phyloP scores from a whole-genome alignment of 2,888 invertebrate species.

The Apamea crenata region DNA sequence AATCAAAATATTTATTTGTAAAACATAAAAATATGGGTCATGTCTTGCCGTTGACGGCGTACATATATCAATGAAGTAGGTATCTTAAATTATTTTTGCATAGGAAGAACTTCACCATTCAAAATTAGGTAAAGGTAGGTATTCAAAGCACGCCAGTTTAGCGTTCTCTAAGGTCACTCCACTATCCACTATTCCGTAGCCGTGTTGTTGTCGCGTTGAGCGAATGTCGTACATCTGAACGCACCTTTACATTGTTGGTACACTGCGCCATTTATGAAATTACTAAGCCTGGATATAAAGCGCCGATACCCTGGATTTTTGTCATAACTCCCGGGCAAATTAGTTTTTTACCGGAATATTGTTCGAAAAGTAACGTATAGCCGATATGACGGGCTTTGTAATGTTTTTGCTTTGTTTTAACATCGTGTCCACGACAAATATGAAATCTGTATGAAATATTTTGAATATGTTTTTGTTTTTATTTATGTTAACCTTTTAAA shows the following conservation, averaged over 20 bases:
- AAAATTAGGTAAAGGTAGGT: too few species aligned
- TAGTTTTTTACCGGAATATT: constrained; percentile 58
- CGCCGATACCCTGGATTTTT: constrained; percentile 59
- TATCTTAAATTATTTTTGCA: too few species aligned
- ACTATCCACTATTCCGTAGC: too few species aligned
- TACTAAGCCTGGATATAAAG: constrained; percentile 61
- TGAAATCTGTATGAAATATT: background rate
- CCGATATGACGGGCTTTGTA: constrained; percentile 24
- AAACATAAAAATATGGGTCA: too few species aligned
- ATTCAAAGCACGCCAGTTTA: too few species aligned
- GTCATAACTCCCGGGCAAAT: constrained; percentile 64
- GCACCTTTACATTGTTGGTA: constrained; percentile 42
- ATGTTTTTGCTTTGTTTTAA: constrained; percentile 32
- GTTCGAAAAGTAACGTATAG: constrained; percentile 36
- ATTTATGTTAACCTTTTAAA: background rate
- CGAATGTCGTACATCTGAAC: constrained; percentile 2
- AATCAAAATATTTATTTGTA: too few species aligned
- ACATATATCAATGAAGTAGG: too few species aligned
- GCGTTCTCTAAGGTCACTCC: too few species aligned
- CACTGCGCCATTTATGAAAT: constrained; percentile 58
- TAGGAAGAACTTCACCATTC: too few species aligned
- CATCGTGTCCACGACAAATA: background rate
- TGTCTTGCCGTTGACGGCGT: too few species aligned
- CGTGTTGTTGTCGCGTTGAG: too few species aligned
- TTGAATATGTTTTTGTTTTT: background rate